These are phyloP conservation scores for Poeciliopsis turneri DNA, from an alignment of 2,797 vertebrate species.

Conservation along the genomic window DNA sequence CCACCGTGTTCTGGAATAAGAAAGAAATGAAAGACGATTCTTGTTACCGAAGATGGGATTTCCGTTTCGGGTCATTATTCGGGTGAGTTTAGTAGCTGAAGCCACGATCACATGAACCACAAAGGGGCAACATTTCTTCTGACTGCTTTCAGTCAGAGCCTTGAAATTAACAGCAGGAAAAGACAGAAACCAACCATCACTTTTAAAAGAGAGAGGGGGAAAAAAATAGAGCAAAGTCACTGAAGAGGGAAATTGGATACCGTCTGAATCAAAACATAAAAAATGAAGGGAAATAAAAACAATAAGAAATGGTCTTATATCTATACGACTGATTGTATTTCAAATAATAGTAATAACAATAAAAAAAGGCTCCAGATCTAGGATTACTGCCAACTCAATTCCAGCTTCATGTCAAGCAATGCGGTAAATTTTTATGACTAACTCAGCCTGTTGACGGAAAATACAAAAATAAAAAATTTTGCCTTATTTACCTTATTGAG, in stretches of 20 bases:
- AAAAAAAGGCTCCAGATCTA: neutral
- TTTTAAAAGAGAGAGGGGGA: neutral
- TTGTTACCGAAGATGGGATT: neutral
- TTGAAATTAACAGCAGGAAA: neutral
- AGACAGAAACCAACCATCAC: neutral
- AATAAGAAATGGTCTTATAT: neutral
- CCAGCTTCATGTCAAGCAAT: neutral
- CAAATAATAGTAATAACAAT: neutral
- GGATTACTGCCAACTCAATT: neutral
- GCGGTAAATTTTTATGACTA: neutral
- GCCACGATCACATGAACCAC: neutral
- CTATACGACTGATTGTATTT: neutral
- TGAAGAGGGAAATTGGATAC: conserved; percentile 2
- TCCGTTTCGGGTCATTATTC: neutral
- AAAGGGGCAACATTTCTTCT: neutral
- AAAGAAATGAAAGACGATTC: neutral
- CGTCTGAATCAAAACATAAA: neutral
- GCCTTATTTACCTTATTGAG: neutral
- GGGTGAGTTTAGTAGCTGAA: no score
- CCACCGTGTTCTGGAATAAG: conserved; percentile 90
- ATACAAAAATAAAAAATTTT: neutral
- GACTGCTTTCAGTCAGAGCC: neutral
- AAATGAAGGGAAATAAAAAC: neutral
- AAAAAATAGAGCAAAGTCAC: neutral
- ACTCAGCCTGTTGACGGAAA: neutral